Evolutionary conservation across 2,888 invertebrate species (phyloP).

Genomic region (Dasypolia templi): DNA sequence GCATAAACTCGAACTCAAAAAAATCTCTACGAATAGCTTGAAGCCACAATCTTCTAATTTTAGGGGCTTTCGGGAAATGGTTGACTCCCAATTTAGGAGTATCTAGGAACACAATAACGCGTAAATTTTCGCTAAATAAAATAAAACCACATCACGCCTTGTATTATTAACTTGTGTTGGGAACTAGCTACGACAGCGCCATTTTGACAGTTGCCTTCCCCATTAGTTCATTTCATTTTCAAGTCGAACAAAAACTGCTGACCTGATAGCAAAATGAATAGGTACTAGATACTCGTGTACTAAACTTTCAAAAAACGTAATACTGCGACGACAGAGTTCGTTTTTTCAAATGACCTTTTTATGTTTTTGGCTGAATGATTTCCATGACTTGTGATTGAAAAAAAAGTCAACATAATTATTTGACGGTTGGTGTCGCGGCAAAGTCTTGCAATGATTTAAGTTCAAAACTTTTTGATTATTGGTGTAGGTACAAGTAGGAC

Average conservation of each 20-base stretch:
- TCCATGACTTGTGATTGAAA: conserved; percentile 10
- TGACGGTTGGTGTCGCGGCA: neutral
- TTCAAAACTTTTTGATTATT: neutral
- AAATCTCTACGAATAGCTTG: too few relatives aligned
- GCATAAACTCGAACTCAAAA: too few relatives aligned
- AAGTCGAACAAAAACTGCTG: conserved; percentile 22
- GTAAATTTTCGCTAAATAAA: too few relatives aligned
- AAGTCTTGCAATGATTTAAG: neutral
- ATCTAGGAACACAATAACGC: too few relatives aligned
- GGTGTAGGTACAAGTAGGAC: neutral
- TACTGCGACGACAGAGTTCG: conserved; percentile 6
- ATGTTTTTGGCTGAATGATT: conserved; percentile 41
- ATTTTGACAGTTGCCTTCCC: too few relatives aligned
- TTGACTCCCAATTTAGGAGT: too few relatives aligned
- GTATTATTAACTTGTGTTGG: too few relatives aligned
- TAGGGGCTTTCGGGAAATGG: too few relatives aligned
- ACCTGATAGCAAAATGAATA: conserved; percentile 14
- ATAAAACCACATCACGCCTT: too few relatives aligned
- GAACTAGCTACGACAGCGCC: too few relatives aligned
- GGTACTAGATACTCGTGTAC: neutral
- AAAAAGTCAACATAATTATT: neutral
- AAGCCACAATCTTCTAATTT: too few relatives aligned
- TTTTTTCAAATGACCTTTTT: conserved; percentile 25
- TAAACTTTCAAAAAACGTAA: conserved; percentile 47
- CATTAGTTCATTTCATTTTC: neutral